These are phyloP conservation scores for Pteropus rufus DNA, from an alignment of 2,797 vertebrate genomes.

Conservation along the genomic window DNA sequence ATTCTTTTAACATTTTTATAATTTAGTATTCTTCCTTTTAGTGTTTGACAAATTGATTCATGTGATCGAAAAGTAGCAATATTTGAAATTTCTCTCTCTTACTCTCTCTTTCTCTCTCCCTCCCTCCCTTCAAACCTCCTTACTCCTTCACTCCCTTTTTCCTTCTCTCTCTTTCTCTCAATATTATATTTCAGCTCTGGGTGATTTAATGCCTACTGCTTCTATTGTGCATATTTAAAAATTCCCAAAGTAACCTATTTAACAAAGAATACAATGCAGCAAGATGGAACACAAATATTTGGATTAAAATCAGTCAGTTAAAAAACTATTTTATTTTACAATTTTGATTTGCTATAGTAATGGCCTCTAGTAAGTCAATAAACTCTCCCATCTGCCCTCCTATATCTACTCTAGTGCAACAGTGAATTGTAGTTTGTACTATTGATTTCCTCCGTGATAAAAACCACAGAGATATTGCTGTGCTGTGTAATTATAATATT, in stretches of 20 bases:
- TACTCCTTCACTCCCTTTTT: not conserved
- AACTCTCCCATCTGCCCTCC: slow-evolving; percentile 11
- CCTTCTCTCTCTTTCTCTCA: slow-evolving; percentile 25
- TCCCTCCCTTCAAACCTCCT: not conserved
- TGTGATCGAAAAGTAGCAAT: slow-evolving; percentile 48
- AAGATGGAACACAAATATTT: slow-evolving; percentile 49
- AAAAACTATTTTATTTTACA: slow-evolving; percentile 73
- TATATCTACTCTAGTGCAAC: slow-evolving; percentile 51
- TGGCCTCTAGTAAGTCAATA: slow-evolving; percentile 8
- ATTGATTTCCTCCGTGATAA: slow-evolving; percentile 80
- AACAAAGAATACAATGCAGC: not conserved
- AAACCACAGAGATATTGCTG: slow-evolving; percentile 72
- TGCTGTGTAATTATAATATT: slow-evolving; percentile 24
- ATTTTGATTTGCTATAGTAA: slow-evolving; percentile 76
- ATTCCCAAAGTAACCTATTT: not conserved
- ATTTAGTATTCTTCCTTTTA: slow-evolving; percentile 67
- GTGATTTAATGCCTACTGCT: not conserved
- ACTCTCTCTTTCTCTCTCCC: not conserved
- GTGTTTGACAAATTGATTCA: slow-evolving; percentile 71
- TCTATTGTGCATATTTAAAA: slow-evolving; percentile 9
- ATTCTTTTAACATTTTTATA: not conserved
- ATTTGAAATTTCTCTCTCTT: slow-evolving; percentile 1
- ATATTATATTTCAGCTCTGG: not conserved
- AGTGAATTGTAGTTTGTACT: slow-evolving; percentile 75
- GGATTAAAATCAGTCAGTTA: slow-evolving; percentile 67